Evolutionary conservation across 2,797 vertebrate genomes (phyloP), one percentile per base, ranked within the genome.

Genomic region (Australoheros facetus): DNA sequence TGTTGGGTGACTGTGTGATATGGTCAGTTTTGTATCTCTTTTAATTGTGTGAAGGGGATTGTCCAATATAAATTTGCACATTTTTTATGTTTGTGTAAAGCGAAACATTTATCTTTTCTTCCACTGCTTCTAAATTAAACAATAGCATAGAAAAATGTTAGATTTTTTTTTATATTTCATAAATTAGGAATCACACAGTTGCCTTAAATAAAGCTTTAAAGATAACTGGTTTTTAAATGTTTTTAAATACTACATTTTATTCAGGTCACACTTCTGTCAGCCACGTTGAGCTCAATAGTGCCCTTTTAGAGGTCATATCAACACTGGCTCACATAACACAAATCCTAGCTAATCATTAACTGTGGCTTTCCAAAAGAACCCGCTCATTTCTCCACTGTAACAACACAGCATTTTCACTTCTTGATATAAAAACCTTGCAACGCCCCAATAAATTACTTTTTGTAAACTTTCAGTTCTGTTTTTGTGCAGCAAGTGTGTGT

Each of bases 341-440:
- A 81, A 87, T 23, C 56, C 34, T 34, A 30, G 90, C 75, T 91
- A 92, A 92, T 89, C 83, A 93, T 94, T 93, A 91, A 94, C 93
- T 60, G 45, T 64, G 71, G 53, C 54, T 80, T 57, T n/a, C 37
- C 12, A 26, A 37, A 17, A 76, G 19, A 82, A 70, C 51, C 5
- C 23, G 12, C n/a, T 71, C 39, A 13, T 26, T 39, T 34, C 11
- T 75, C 26, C 5, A 14, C 51, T 5, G 4, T 48, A 23, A 71
- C 14, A 26, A n/a, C 23, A 71, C 3, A 23, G 19, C 13, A 45
- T 10, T 72, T 72, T 39, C 7, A 28, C n/a, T 73, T 30, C 71
- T 64, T 69, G 26, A 69, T 69, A 32, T 51, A 51, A 30, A 42
- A 66, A 30, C 42, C 23, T 0, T 2, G 23, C 19, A 42, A 51